A percentile compares a stretch with the other conserved stretches of the same genome.
Evolutionary conservation across 2,888 invertebrate species (phyloP).

Genomic region (Acronicta leporina): DNA sequence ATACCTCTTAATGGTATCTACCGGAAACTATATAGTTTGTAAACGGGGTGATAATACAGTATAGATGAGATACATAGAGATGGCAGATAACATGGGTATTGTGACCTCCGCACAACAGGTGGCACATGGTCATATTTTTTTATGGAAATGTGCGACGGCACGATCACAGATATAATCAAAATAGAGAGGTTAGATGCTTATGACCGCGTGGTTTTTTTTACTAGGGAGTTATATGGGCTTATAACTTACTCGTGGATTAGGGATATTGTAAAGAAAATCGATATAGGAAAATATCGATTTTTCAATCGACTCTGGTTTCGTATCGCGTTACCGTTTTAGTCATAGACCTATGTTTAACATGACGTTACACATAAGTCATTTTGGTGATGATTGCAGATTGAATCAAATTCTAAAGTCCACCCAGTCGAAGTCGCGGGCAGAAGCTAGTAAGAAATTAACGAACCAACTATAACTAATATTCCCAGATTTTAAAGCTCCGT

Average conservation of each 20-base stretch:
- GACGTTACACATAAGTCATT: too few species aligned
- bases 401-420: too few species aligned
- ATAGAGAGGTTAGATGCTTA: background rate
- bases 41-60: conserved; percentile 27
- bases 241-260: background rate
- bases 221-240: background rate
- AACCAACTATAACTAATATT: too few species aligned
- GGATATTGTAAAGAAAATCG: too few species aligned
- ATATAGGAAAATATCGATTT: too few species aligned
- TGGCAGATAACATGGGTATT: conserved; percentile 21
- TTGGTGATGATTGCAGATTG: too few species aligned
- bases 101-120: conserved; percentile 41
- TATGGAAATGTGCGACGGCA: conserved; percentile 12
- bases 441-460: too few species aligned
- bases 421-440: too few species aligned
- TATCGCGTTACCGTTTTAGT: too few species aligned
- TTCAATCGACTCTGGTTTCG: too few species aligned
- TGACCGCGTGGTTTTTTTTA: background rate
- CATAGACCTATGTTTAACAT: too few species aligned
- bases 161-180: conserved; percentile 3
- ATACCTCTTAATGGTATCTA: background rate
- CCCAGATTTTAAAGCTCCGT: too few species aligned
- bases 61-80: conserved; percentile 16
- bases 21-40: conserved; percentile 20
- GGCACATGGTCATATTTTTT: conserved; percentile 30